Percentiles rank a stretch among this genome's conserved stretches.
Evolutionary conservation across 2,797 vertebrate species (phyloP).

Genomic region (Loris lydekkerianus): DNA sequence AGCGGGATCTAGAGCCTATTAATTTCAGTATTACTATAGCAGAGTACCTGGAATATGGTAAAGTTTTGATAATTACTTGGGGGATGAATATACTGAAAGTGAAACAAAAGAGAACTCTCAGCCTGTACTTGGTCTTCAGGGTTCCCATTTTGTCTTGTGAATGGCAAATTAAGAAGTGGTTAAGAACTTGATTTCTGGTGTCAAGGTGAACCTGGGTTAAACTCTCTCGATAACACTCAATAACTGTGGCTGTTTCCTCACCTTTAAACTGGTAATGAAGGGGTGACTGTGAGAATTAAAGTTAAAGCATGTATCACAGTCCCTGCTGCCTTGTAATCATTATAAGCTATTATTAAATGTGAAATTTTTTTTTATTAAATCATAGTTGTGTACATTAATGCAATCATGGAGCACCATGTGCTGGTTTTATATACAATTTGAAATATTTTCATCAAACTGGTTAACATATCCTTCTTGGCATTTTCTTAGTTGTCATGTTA

Average conservation of each 20-base stretch:
- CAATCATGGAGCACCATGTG: no score
- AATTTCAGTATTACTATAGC: slow-evolving; percentile 41
- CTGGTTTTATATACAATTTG: no score
- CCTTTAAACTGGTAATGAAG: not conserved
- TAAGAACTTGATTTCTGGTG: slow-evolving; percentile 12
- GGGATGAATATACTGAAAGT: slow-evolving; percentile 12
- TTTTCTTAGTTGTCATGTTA: no score
- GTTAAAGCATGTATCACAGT: not conserved
- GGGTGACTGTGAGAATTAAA: slow-evolving; percentile 2
- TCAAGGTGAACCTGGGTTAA: not conserved
- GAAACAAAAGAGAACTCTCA: not conserved
- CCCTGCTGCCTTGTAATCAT: not conserved
- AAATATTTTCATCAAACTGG: no score
- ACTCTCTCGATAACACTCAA: not conserved
- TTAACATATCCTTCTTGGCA: no score
- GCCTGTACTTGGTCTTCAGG: not conserved
- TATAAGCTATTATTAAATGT: not conserved
- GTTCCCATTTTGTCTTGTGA: not conserved
- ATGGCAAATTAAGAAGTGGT: not conserved
- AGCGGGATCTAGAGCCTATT: not conserved
- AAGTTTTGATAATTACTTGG: slow-evolving; percentile 33
- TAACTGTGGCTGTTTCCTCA: not conserved
- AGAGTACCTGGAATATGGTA: not conserved
- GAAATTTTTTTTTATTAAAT: not conserved
- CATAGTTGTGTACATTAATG: no score